Conservation (phyloP, 1,140 invertebrate species). For the Fopius arisanus region DNA sequence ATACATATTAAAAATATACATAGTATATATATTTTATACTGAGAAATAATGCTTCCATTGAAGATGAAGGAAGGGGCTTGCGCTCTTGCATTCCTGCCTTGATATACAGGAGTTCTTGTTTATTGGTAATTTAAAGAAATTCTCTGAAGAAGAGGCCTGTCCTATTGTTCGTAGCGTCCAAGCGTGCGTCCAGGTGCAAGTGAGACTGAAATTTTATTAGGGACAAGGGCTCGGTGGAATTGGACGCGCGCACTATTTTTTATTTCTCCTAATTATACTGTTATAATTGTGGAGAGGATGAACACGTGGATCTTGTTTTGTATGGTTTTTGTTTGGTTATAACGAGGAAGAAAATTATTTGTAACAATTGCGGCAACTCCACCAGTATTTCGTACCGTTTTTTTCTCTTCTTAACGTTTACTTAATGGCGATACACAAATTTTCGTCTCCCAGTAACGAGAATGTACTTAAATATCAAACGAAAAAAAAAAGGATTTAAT, state of each 20-base stretch:
- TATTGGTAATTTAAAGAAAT: background rate
- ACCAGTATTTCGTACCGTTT: slow-evolving; percentile 60
- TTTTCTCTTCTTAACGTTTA: slow-evolving; percentile 45
- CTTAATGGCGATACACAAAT: slow-evolving; percentile 55
- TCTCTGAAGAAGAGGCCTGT: background rate
- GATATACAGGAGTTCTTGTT: slow-evolving; percentile 49
- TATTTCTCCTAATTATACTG: slow-evolving; percentile 2
- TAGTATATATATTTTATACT: slow-evolving; percentile 47
- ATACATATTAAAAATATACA: slow-evolving; percentile 37
- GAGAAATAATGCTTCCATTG: slow-evolving; percentile 52
- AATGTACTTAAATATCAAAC: slow-evolving; percentile 58
- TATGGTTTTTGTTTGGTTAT: slow-evolving; percentile 29
- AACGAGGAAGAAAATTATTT: slow-evolving; percentile 19
- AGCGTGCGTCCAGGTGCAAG: slow-evolving; percentile 51
- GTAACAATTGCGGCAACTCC: slow-evolving; percentile 43
- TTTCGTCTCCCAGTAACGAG: slow-evolving; percentile 52
- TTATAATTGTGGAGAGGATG: slow-evolving; percentile 25
- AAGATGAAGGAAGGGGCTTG: slow-evolving; percentile 27
- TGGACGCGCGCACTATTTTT: slow-evolving; percentile 22
- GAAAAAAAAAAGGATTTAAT: slow-evolving; percentile 14
- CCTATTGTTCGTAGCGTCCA: slow-evolving; percentile 50
- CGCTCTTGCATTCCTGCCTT: slow-evolving; percentile 51
- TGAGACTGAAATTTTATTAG: slow-evolving; percentile 52
- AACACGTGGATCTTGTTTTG: slow-evolving; percentile 31
- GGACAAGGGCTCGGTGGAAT: slow-evolving; percentile 14